Percentiles rank a stretch among this genome's conserved stretches.
Evolutionary conservation across 1,140 invertebrate species (phyloP).

Genomic region (Hycleus cichorii): DNA sequence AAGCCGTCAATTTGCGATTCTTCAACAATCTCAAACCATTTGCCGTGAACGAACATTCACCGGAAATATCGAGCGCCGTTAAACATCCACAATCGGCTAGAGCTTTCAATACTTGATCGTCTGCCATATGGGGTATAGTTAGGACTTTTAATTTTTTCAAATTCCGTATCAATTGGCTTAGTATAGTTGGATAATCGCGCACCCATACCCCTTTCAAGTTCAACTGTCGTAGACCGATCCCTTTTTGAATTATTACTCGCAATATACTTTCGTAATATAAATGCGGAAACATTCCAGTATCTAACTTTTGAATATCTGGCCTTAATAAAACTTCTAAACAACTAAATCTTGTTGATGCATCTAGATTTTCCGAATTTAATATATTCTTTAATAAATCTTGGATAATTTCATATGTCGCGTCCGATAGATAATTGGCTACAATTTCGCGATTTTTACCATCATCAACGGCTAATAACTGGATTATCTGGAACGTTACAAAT

Average conservation of each 20-base stretch:
- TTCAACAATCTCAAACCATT: slow-evolving; percentile 28
- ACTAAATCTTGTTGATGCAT: slow-evolving; percentile 54
- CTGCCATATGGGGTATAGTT: slow-evolving; percentile 59
- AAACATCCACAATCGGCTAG: slow-evolving; percentile 49
- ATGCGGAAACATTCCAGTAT: slow-evolving; percentile 57
- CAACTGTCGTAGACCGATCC: slow-evolving; percentile 50
- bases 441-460: slow-evolving; percentile 28
- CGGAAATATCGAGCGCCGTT: slow-evolving; percentile 54
- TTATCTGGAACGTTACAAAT: slow-evolving; percentile 29
- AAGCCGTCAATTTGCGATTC: slow-evolving; percentile 48
- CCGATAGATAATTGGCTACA: slow-evolving; percentile 27
- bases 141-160: slow-evolving; percentile 49
- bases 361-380: slow-evolving; percentile 53
- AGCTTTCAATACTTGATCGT: slow-evolving; percentile 55
- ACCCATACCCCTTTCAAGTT: slow-evolving; percentile 64
- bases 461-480: slow-evolving; percentile 32
- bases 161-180: slow-evolving; percentile 51
- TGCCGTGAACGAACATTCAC: slow-evolving; percentile 42
- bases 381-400: slow-evolving; percentile 56
- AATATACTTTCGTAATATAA: slow-evolving; percentile 58
- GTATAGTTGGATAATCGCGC: slow-evolving; percentile 53
- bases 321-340: slow-evolving; percentile 53
- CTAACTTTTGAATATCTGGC: slow-evolving; percentile 52
- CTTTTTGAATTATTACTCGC: slow-evolving; percentile 52
- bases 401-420: slow-evolving; percentile 46